These are phyloP conservation scores for Neuroterus valhalla DNA, from an alignment of 1,140 invertebrate genomes.

Conservation along the genomic window DNA sequence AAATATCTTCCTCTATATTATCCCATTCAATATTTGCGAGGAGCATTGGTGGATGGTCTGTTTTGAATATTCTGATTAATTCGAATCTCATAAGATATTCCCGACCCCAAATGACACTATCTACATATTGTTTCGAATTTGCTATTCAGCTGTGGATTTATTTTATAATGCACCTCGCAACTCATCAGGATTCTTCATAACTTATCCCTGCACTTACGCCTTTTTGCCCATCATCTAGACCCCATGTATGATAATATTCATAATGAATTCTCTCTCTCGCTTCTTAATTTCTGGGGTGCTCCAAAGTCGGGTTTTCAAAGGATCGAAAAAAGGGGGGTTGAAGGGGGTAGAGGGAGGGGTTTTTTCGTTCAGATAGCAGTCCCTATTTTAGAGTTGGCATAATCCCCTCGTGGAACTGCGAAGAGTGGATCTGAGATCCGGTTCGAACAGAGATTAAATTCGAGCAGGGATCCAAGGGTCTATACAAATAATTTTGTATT, in stretches of 20 bases:
- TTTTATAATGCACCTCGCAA: constrained; percentile 27
- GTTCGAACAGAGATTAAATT: constrained; percentile 64
- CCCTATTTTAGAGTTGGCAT: constrained; percentile 33
- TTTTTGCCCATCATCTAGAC: constrained; percentile 1
- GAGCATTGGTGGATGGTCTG: background rate
- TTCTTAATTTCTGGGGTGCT: constrained; percentile 29
- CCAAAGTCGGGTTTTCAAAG: constrained; percentile 25
- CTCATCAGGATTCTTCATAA: constrained; percentile 8
- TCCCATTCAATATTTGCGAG: background rate
- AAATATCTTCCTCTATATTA: background rate
- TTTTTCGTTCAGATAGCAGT: constrained; percentile 39
- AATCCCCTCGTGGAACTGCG: constrained; percentile 57
- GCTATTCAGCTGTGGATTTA: constrained; percentile 22
- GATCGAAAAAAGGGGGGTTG: constrained; percentile 36
- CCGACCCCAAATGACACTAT: background rate
- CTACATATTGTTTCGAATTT: constrained; percentile 18
- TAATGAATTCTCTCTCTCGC: constrained; percentile 29
- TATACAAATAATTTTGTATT: constrained; percentile 71
- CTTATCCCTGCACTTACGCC: constrained; percentile 25
- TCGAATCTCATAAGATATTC: constrained; percentile 7
- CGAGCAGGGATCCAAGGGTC: constrained; percentile 54
- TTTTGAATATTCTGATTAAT: constrained; percentile 29
- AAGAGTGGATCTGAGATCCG: constrained; percentile 56
- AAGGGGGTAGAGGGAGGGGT: constrained; percentile 41
- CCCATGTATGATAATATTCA: constrained; percentile 28